These are phyloP conservation scores for Dromococcyx pavoninus DNA, from an alignment of 2,797 vertebrate genomes.

Conservation along the genomic window DNA sequence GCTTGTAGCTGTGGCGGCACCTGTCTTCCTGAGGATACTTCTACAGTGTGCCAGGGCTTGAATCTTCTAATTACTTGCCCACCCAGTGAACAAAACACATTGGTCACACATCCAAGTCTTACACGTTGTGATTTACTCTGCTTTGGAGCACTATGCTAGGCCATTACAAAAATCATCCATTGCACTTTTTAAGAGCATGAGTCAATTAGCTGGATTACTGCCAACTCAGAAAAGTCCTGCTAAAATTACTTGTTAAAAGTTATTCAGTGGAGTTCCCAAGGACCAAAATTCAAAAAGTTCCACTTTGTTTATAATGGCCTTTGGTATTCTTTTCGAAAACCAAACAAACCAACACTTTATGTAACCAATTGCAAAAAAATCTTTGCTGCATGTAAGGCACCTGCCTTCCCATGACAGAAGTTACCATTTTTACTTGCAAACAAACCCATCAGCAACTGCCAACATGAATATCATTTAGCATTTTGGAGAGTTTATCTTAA, in stretches of 20 bases:
- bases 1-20: neutral
- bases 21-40: neutral
- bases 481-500: neutral
- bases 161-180: conserved; percentile 50
- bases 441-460: neutral
- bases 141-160: neutral
- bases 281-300: neutral
- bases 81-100: conserved; percentile 39
- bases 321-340: neutral
- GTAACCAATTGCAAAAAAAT: neutral
- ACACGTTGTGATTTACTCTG: neutral
- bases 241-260: neutral
- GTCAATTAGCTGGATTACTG: neutral
- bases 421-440: neutral
- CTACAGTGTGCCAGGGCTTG: neutral
- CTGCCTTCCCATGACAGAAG: neutral
- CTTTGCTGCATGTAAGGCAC: neutral
- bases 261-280: neutral
- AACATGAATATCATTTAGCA: neutral
- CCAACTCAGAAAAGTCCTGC: neutral
- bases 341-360: neutral
- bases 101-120: conserved; percentile 38
- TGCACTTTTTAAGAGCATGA: neutral
- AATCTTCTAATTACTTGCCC: conserved; percentile 41
- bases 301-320: neutral